phyloP scores from a whole-genome alignment of 2,797 vertebrate genomes.

The Anas capensis region DNA sequence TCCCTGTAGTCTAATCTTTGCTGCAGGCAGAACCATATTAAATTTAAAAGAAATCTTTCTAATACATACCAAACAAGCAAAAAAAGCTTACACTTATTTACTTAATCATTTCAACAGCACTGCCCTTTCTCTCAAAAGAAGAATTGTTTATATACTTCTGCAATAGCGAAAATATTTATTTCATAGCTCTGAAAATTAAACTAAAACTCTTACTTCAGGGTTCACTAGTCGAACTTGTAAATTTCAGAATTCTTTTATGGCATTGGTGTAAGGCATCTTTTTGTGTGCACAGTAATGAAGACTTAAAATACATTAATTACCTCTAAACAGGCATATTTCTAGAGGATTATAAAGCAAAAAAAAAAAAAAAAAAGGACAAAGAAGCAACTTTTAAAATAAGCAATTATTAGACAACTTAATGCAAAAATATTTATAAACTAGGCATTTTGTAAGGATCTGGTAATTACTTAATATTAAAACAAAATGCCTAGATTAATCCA shows the following conservation, averaged over 20 bases:
- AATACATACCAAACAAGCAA: not conserved
- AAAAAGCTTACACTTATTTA: not conserved
- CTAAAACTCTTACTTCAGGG: not conserved
- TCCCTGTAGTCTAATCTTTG: not conserved
- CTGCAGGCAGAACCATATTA: not conserved
- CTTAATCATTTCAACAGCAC: not conserved
- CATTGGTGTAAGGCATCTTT: conserved; percentile 34
- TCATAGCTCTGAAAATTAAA: not conserved
- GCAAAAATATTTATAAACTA: not conserved
- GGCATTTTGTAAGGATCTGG: conserved; percentile 53
- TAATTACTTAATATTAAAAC: conserved; percentile 1
- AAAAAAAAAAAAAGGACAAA: conserved; percentile 28
- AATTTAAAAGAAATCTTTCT: not conserved
- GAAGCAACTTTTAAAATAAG: conserved; percentile 48
- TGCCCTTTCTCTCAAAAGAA: not conserved
- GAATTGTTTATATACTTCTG: not conserved
- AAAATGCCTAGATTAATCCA: conserved; percentile 59
- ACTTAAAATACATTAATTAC: conserved; percentile 51
- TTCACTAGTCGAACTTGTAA: not conserved
- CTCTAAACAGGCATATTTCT: conserved; percentile 47
- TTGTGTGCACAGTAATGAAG: conserved; percentile 74
- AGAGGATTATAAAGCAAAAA: conserved; percentile 46
- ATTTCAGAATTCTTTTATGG: not conserved
- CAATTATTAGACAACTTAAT: conserved; percentile 33
- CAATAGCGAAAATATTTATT: not conserved